Conservation (phyloP, 2,113 vertebrate genomes). For the Nymphicus hollandicus region DNA sequence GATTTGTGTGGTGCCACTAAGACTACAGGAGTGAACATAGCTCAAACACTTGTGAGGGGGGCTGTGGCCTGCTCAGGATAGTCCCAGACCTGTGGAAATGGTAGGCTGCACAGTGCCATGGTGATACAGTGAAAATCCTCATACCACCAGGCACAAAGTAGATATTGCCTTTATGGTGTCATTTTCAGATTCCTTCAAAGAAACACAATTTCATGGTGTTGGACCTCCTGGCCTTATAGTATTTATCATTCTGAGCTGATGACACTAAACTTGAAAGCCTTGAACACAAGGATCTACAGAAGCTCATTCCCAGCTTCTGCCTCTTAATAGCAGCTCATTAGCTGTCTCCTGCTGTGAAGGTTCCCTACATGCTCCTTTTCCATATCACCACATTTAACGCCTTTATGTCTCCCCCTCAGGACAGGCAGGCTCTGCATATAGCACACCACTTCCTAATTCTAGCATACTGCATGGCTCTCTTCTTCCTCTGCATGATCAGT, state of each 20-base stretch:
- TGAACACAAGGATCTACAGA: not conserved
- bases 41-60: not conserved
- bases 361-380: not conserved
- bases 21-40: not conserved
- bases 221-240: not conserved
- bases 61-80: not conserved
- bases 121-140: not conserved
- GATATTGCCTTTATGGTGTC: not conserved
- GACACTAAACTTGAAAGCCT: not conserved
- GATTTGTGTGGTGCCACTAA: not conserved
- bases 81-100: not conserved
- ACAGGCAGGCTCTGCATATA: not conserved
- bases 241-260: not conserved
- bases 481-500: not conserved
- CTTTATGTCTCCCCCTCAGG: not conserved
- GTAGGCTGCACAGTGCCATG: not conserved
- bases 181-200: not conserved
- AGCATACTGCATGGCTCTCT: not conserved
- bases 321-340: not conserved
- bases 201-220: not conserved
- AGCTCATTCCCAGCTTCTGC: not conserved
- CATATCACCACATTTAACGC: not conserved
- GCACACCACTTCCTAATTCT: not conserved
- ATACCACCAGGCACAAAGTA: not conserved
- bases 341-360: not conserved